Base-by-base conservation (phyloP, 2,888 invertebrate species). In the Bellardia pandia region DNA sequence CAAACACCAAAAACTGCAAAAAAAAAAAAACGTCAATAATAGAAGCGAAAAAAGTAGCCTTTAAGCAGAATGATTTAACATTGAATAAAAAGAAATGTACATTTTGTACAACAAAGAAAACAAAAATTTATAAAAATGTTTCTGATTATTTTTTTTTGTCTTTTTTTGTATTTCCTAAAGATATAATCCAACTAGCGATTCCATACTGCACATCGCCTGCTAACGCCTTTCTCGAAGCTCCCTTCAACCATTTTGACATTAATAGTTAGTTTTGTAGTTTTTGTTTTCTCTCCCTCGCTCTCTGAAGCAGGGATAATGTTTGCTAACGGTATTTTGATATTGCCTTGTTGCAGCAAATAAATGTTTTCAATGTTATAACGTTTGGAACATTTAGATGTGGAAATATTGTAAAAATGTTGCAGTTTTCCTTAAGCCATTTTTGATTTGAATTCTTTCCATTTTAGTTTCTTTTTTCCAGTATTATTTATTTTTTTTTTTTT, bases 41-140 rank as follows among this genome's bases (percentile, higher is more conserved):
- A 37, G 62, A 74, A 75, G 68, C 51, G 40, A 53, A 64, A 82
- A 69, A 69, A 40, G 23, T 16, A 11, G 64, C 79, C 79, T 60
- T 71, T 37, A 71, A 75, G 83, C 79, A 83, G 79, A 86, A 79
- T 83, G 64, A 76, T 86, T 86, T 86, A 79, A 71, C 86, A 86
- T 83, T 75, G 86, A 79, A 75, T 82, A 68, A 42, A 82, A 42
- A 82, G 51, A 75, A 74, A 68, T 81, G 30, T 53, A 72, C 72
- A 77, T 75, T 79, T 82, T 64, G 69, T 75, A 80, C 62, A 62
- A 75, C 69, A 56, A 78, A 68, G 16, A 60, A 60, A 56, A 72
- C n/a, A 79, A 74, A 78, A 78, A 74, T 48, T 37, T 64, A 51
- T 51, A 58, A 60, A 69, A 14, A 69, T 68, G 40, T n/a, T 75